Base-by-base conservation (phyloP, 1,140 invertebrate genomes). In the Chelonus insularis region DNA sequence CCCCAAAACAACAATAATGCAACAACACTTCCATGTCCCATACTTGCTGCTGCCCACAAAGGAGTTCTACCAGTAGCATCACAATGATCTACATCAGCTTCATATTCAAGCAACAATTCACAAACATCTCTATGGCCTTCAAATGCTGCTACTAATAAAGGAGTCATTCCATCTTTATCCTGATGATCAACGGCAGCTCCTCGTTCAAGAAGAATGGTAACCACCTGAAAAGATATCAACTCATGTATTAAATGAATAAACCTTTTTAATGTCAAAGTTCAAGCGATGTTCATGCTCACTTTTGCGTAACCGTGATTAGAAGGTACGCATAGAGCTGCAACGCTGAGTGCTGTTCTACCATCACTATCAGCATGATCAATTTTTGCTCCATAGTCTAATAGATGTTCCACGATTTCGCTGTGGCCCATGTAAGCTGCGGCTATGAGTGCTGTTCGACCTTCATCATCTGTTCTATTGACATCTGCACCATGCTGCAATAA, bases 81-180 rank as follows among this genome's bases (percentile, higher is more conserved):
- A 14, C 87, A 86, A 65, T 93, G 88, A 78, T 95, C 93, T 1
- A 93, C 90, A 77, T 95, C 93, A 0, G 92, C 92, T 64, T 92
- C 92, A 68, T 89, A 91, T 77, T 95, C 93, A 59, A 95, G 75
- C 5, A 95, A 79, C 20, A 95, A 71, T 71, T 95, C 92, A 70
- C 92, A 94, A 1, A 95, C 91, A 69, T 93, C 91, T 60, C 84
- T 80, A 72, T 96, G 92, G 1, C 95, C 95, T 80, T 98, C 95
- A 71, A 97, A 97, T 0, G 95, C 93, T 6, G 95, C 95, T 1
- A 98, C 94, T 41, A 97, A 82, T 7, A 98, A 79, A 1, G 95
- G 94, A 2, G 95, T 96, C 84, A 96, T 95, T 0, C 92, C 91
- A 72, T 97, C 95, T 60, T 93, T 90, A 74, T 97, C 95, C 64